Percentiles rank a stretch among this genome's conserved stretches.
phyloP scores from a whole-genome alignment of 2,888 invertebrate species.

The Linnaemya vulpina region DNA sequence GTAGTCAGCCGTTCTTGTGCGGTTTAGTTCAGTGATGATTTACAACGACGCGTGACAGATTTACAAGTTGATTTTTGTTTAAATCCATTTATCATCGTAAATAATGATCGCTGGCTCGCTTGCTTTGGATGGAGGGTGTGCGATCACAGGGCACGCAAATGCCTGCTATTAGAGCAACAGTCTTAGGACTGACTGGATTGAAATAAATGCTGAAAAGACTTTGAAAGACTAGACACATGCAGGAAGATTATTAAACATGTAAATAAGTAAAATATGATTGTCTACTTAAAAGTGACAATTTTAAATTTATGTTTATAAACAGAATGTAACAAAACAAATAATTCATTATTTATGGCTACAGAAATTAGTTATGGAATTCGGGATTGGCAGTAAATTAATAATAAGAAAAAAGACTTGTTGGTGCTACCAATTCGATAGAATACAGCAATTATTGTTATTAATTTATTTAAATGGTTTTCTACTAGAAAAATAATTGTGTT shows the following conservation, averaged over 20 bases:
- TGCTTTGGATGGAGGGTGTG: slow-evolving; percentile 26
- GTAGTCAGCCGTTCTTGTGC: slow-evolving; percentile 75
- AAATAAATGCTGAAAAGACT: slow-evolving; percentile 54
- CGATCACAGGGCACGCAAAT: slow-evolving; percentile 20
- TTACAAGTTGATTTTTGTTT: slow-evolving; percentile 79
- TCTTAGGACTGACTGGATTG: slow-evolving; percentile 56
- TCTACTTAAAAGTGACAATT: slow-evolving; percentile 60
- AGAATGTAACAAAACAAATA: slow-evolving; percentile 26
- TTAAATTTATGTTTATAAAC: slow-evolving; percentile 64
- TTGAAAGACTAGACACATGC: not conserved
- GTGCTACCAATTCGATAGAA: not conserved
- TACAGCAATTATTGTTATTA: not conserved
- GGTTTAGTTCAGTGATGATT: slow-evolving; percentile 79
- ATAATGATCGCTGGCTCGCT: slow-evolving; percentile 45
- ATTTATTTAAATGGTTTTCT: not conserved
- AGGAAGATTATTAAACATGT: slow-evolving; percentile 39
- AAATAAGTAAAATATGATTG: slow-evolving; percentile 47
- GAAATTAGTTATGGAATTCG: slow-evolving; percentile 2
- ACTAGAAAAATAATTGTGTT: not conserved
- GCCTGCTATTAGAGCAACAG: slow-evolving; percentile 53
- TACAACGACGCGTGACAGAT: slow-evolving; percentile 81
- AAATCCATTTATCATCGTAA: slow-evolving; percentile 79
- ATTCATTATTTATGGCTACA: slow-evolving; percentile 15
- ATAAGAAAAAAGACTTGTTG: not conserved
- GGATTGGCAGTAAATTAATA: not conserved